These are phyloP conservation scores for Spongilla lacustris DNA, from an alignment of 37 sponge, comb jelly and placozoan genomes.

Conservation along the genomic window DNA sequence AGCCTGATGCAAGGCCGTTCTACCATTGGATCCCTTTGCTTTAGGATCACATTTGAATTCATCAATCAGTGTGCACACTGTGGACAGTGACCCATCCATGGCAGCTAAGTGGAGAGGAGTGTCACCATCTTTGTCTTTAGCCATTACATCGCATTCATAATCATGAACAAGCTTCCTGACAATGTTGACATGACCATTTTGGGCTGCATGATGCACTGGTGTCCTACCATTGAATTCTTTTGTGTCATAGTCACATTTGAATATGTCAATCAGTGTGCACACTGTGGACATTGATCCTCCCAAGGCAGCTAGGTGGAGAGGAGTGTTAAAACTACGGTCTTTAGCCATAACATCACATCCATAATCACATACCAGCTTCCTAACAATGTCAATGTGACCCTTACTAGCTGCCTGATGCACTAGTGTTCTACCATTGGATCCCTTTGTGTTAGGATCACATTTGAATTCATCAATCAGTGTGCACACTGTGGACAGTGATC, in stretches of 20 bases:
- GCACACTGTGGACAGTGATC: neutral
- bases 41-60: too few relatives aligned
- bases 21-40: too few relatives aligned
- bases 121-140: neutral
- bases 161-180: neutral
- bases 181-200: neutral
- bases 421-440: conserved; percentile 3
- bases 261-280: neutral
- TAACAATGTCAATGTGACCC: neutral
- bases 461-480: neutral
- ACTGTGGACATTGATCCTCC: neutral
- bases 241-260: neutral
- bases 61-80: too few relatives aligned
- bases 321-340: neutral
- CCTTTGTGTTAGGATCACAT: neutral
- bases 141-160: conserved; percentile 3
- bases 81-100: too few relatives aligned
- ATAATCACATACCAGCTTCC: neutral
- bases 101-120: conserved; percentile 11
- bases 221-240: neutral
- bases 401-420: conserved; percentile 7
- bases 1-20: too few relatives aligned
- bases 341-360: neutral
- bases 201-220: neutral
- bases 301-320: neutral